Conservation (phyloP, 2,113 vertebrate species). For the Catharus bicknelli region DNA sequence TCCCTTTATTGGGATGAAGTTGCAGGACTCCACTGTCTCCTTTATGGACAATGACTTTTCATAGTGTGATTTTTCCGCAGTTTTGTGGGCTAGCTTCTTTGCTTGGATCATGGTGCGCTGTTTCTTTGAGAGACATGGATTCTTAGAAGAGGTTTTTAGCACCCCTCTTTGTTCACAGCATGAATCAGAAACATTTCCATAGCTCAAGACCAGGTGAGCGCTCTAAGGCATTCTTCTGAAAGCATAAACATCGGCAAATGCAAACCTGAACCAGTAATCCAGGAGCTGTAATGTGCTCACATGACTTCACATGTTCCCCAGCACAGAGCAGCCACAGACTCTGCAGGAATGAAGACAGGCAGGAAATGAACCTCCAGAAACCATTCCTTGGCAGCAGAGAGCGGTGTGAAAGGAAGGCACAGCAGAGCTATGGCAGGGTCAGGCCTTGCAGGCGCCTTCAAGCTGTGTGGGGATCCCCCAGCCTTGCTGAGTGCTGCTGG, state of each 20-base stretch:
- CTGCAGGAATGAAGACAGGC: not conserved
- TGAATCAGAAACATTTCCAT: not conserved
- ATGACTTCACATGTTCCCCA: not conserved
- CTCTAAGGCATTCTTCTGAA: not conserved
- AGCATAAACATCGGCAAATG: not conserved
- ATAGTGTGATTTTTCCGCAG: accelerated
- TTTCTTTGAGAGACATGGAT: not conserved
- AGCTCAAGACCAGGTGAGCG: not conserved
- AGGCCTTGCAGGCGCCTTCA: not conserved
- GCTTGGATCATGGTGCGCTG: accelerated
- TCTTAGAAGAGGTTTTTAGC: not conserved
- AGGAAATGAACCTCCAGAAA: not conserved
- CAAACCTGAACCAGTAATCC: not conserved
- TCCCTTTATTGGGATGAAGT: not conserved
- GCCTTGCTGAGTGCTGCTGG: not conserved
- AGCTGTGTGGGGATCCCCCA: accelerated
- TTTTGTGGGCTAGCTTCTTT: not conserved
- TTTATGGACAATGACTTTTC: not conserved
- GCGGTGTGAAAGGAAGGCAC: not conserved
- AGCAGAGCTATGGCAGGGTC: not conserved
- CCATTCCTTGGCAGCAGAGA: not conserved
- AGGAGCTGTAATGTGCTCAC: not conserved
- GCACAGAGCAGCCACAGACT: not conserved
- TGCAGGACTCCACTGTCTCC: not conserved
- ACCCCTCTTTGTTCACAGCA: not conserved